These are phyloP conservation scores for Metacarcinus magister DNA, from an alignment of 2,888 invertebrate genomes.

Conservation along the genomic window DNA sequence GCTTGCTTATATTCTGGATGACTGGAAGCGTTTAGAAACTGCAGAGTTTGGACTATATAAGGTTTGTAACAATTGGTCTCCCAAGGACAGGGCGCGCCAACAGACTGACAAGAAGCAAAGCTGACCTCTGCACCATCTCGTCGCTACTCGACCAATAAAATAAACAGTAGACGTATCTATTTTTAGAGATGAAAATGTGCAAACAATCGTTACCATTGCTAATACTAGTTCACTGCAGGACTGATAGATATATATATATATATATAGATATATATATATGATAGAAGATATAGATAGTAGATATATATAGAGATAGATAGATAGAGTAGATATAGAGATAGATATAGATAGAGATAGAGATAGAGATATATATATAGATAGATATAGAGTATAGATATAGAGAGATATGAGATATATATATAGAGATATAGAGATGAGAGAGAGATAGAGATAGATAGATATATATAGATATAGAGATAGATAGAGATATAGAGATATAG, in stretches of 20 bases:
- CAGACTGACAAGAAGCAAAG: background rate
- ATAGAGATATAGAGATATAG: no score
- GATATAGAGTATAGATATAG: no score
- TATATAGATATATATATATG: background rate
- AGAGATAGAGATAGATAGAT: no score
- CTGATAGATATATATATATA: background rate
- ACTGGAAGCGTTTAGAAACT: background rate
- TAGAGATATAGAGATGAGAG: no score
- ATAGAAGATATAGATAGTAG: no score
- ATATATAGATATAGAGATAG: no score
- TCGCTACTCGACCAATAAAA: background rate
- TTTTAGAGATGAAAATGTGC: background rate
- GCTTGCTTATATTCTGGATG: background rate
- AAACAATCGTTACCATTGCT: background rate
- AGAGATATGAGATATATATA: no score
- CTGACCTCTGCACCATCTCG: background rate
- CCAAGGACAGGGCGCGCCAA: background rate
- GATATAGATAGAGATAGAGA: no score
- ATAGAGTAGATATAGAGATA: no score
- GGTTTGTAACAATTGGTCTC: background rate
- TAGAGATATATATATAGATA: no score
- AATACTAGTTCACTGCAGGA: background rate
- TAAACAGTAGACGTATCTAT: background rate
- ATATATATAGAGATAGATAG: no score
- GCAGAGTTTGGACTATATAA: background rate